phyloP scores from a whole-genome alignment of 2,888 invertebrate genomes.

The Proisotoma minuta region DNA sequence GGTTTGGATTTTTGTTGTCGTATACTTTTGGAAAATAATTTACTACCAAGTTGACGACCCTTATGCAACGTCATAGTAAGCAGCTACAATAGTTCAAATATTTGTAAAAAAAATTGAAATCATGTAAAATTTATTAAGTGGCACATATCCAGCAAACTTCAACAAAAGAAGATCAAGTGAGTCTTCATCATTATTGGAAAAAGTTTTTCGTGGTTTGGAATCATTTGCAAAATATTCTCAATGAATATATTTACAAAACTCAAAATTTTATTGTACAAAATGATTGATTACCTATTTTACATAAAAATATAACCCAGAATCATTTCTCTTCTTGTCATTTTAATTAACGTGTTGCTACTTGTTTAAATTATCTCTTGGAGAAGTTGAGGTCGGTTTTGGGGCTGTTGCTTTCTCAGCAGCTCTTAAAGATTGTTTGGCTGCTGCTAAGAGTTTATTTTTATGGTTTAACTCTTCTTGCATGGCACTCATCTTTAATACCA shows the following conservation, averaged over 20 bases:
- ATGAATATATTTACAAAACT: too few relatives aligned
- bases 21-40: conserved; percentile 40
- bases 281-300: too few relatives aligned
- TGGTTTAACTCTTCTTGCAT: conserved; percentile 28
- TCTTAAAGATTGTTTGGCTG: conserved; percentile 26
- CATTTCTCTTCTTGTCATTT: too few relatives aligned
- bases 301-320: not conserved
- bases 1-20: conserved; percentile 27
- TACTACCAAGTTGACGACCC: conserved; percentile 37
- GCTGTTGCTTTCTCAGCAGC: conserved; percentile 19
- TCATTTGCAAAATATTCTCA: too few relatives aligned
- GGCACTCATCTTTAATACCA: conserved; percentile 20
- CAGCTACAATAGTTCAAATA: not conserved
- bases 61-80: conserved; percentile 42
- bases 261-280: too few relatives aligned
- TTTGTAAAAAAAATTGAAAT: not conserved
- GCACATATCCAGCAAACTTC: conserved; percentile 23
- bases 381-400: conserved; percentile 1
- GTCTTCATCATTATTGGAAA: not conserved
- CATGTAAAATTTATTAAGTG: too few relatives aligned
- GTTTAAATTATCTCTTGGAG: not conserved
- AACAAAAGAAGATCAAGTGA: too few relatives aligned
- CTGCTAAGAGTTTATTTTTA: conserved; percentile 19
- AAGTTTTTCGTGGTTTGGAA: not conserved
- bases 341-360: too few relatives aligned